Conservation (phyloP, 2,113 vertebrate genomes). For the Nesoenas mayeri region DNA sequence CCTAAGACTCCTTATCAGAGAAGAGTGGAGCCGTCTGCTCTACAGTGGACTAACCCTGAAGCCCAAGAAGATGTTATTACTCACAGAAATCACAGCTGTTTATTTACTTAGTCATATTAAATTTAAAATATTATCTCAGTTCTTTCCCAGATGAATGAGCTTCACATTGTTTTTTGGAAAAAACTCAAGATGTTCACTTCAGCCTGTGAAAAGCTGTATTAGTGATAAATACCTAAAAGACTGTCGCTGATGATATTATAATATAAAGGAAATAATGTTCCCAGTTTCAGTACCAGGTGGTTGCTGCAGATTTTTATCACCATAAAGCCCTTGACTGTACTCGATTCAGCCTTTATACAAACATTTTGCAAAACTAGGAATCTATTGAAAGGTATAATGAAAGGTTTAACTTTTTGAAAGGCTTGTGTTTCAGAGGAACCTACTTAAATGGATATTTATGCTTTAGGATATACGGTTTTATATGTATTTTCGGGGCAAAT, state of each 20-base stretch:
- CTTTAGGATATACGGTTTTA: neutral
- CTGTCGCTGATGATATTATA: neutral
- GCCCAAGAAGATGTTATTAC: neutral
- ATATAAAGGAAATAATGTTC: conserved; percentile 5
- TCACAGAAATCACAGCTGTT: neutral
- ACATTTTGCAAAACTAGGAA: neutral
- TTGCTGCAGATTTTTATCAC: conserved; percentile 11
- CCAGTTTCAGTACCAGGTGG: neutral
- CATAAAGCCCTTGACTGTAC: neutral
- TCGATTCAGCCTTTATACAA: neutral
- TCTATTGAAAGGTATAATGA: neutral
- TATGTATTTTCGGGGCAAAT: neutral
- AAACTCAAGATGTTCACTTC: neutral
- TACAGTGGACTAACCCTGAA: neutral
- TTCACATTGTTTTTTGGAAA: conserved; percentile 17
- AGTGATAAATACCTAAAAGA: neutral
- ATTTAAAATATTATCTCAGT: neutral
- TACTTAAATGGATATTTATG: neutral
- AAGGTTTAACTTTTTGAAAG: neutral
- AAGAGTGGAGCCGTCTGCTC: conserved; percentile 1
- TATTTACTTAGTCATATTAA: conserved; percentile 45
- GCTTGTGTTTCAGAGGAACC: neutral
- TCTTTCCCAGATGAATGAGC: neutral
- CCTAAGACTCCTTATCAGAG: neutral
- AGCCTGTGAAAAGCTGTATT: neutral